Evolutionary conservation across 1,140 invertebrate species (phyloP).

Genomic region (Eurosta solidaginis): DNA sequence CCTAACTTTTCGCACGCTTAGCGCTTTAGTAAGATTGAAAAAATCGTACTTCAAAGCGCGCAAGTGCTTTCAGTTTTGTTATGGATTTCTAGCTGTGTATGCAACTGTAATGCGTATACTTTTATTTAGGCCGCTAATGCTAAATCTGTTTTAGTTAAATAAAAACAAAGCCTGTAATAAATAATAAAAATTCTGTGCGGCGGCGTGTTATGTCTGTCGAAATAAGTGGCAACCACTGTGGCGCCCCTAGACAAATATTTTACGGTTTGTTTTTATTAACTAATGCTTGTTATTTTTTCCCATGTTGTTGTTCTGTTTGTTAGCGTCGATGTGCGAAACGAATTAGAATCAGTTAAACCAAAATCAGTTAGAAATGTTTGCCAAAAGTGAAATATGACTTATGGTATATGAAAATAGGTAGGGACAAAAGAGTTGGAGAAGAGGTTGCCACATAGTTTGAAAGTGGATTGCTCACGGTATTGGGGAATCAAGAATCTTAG

Average conservation of each 20-base stretch:
- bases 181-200: background rate
- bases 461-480: too few species aligned
- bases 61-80: background rate
- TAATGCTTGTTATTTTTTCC: background rate
- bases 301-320: background rate
- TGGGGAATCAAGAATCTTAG: too few species aligned
- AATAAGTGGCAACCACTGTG: conserved; percentile 9
- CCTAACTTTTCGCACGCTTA: conserved; percentile 23
- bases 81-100: background rate
- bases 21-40: too few species aligned
- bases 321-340: background rate
- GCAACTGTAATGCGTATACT: background rate
- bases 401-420: background rate
- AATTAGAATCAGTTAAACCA: background rate
- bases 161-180: conserved; percentile 9
- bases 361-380: background rate
- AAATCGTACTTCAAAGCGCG: background rate
- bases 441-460: background rate
- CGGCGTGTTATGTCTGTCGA: background rate
- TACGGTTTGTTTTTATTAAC: background rate
- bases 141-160: background rate
- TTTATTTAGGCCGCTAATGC: background rate
- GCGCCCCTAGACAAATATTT: background rate
- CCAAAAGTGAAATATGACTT: background rate
- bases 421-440: background rate